Evolutionary conservation across 2,797 vertebrate genomes (phyloP), one percentile per base, ranked within the genome.

Genomic region (Acanthopagrus latus): DNA sequence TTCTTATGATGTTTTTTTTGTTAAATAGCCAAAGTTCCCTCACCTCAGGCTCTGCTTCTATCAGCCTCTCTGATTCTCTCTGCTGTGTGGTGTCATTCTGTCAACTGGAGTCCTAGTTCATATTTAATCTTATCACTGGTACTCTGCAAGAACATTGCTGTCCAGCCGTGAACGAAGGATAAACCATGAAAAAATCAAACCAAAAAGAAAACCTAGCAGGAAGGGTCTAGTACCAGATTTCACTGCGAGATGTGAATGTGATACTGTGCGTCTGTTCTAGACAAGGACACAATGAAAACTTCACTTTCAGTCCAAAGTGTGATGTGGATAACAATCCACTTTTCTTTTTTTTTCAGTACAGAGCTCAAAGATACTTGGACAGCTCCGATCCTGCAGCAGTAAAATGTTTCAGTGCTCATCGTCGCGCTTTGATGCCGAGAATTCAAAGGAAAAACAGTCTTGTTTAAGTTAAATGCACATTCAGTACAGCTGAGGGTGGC

Each of bases 391-490:
- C 18, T 58, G 50, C 51, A 38, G 64, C 64, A 20, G 3, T 38
- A 38, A 46, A 52, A 69, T 18, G n/a, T 56, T 67, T 55, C 51
- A 9, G 0, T 16, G 52, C 43, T 59, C 29, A 33, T 44, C 27
- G 25, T 11, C 29, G 60, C 69, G 74, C 58, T 33, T 2, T 47
- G 25, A 12, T 74, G 47, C 71, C 77, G 38, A 43, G 48, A 48
- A 33, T 64, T 51, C 47, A 79, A 86, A 62, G 46, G 58, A 2
- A 27, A 41, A 44, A 62, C 44, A 7, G 25, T 55, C 8, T n/a
- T 55, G 20, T 80, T 64, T 54, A 46, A 51, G 65, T 57, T 68
- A 59, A 71, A 65, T 47, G 63, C 46, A 70, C 54, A 67, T 71
- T 71, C 11, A n/a, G 33, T 60, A 25, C 56, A 47, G 43, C 56